Conservation (phyloP, 2,888 invertebrate species). For the Pyrgus malvae region DNA sequence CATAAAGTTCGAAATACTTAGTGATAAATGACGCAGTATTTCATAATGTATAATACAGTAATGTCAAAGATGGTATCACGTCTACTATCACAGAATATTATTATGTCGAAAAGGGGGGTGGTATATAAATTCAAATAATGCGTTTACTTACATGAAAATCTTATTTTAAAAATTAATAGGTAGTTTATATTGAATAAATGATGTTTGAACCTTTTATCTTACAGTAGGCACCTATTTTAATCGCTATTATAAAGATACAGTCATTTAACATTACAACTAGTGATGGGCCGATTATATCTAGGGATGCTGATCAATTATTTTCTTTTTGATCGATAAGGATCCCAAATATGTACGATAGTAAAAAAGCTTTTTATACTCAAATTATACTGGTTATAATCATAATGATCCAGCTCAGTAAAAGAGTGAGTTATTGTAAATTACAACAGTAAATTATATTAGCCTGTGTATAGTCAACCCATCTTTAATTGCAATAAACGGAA, state of each 20-base stretch:
- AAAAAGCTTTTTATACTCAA: too few relatives aligned
- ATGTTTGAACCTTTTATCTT: constrained; percentile 34
- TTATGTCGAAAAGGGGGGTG: constrained; percentile 65
- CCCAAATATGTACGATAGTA: too few relatives aligned
- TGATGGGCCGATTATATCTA: too few relatives aligned
- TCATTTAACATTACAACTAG: constrained; percentile 10
- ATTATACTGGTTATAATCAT: too few relatives aligned
- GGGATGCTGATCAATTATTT: too few relatives aligned
- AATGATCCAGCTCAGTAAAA: too few relatives aligned
- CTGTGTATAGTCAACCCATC: too few relatives aligned
- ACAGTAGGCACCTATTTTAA: constrained; percentile 46
- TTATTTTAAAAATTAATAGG: constrained; percentile 34
- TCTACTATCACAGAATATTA: constrained; percentile 81
- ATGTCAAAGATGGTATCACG: constrained; percentile 76
- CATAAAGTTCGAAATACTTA: constrained; percentile 40
- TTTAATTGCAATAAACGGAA: constrained; percentile 18
- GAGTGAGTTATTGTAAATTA: too few relatives aligned
- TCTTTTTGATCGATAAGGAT: too few relatives aligned
- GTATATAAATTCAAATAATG: constrained; percentile 50
- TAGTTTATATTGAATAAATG: constrained; percentile 9
- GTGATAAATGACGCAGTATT: constrained; percentile 58
- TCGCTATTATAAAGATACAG: constrained; percentile 11
- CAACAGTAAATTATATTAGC: too few relatives aligned
- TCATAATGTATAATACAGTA: constrained; percentile 41
- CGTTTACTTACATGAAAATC: constrained; percentile 49